Conservation (phyloP, 1,140 invertebrate genomes). For the Theocolax elegans region DNA sequence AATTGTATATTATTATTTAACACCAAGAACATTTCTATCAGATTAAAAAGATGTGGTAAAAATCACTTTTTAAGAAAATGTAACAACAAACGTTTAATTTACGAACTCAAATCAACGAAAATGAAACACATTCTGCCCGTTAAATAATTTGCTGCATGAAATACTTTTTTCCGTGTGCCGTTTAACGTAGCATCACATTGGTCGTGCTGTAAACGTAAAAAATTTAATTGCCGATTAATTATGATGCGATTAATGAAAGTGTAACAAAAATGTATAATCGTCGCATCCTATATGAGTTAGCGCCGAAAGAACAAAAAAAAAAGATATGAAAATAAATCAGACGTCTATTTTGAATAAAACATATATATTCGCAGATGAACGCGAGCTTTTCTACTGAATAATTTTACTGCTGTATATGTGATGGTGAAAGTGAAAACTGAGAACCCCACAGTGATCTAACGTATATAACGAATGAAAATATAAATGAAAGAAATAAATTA, state of each 20-base stretch:
- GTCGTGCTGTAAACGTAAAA: conserved; percentile 16
- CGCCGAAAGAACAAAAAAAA: not conserved
- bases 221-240: too few relatives aligned
- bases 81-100: not conserved
- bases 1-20: too few relatives aligned
- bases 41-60: too few relatives aligned
- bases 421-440: not conserved
- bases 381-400: conserved; percentile 35
- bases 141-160: conserved; percentile 14
- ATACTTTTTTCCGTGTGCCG: not conserved
- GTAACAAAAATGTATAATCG: conserved; percentile 3
- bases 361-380: conserved; percentile 29
- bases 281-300: not conserved
- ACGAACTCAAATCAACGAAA: not conserved
- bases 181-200: conserved; percentile 2
- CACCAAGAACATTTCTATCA: too few relatives aligned
- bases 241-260: not conserved
- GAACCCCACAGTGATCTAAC: not conserved
- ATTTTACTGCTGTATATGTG: conserved; percentile 12
- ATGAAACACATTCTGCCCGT: not conserved
- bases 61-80: too few relatives aligned
- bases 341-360: conserved; percentile 39
- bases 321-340: not conserved
- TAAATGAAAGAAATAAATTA: not conserved
- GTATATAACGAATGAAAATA: not conserved